Evolutionary conservation across 2,888 invertebrate genomes (phyloP), one percentile per base, ranked within the genome.

Genomic region (Axea sp.): DNA sequence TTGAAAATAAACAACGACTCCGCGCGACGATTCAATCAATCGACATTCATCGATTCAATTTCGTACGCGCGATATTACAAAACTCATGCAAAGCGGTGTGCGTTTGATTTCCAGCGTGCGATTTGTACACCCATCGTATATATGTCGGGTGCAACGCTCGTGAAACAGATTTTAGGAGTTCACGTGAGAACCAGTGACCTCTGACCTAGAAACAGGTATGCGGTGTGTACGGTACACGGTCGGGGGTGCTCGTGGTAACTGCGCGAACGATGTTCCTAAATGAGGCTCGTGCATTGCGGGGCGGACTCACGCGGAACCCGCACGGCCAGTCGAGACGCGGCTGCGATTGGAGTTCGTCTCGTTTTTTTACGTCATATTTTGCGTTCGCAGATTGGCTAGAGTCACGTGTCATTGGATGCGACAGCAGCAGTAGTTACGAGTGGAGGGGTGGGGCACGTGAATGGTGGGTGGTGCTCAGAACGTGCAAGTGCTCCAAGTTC

Each of bases 401-500:
- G 5, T 43, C 59, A 51, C 47, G 45, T 62, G 75, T 31, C 22
- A 37, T 51, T 31, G 35, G 22, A 30, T 47, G 55, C 39, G 43
- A 26, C 49, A 41, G 24, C 39, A 26, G 47, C 28, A 22, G 7
- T 8, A 17, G 31, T 39, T 19, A 62, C 24, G 49, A 35, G 28
- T 64, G 67, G 64, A 43, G 73, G 45, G 37, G 45, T 67, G 43
- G 51, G 51, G 45, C 47, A 43, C 43, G 35, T 59, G 49, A 62
- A 59, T 57, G 59, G 64, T 71, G 71, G 73, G 62, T 73, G 73
- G 73, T 71, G 45, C 64, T 77, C 53, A 49, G 37, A 75, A 51
- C 62, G 72, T 74, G 65, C 68, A 45, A 65, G 51, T 49, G 71
- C 55, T 65, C 47, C 37, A 49, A 62, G 69, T 67, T 59, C 47